Base-by-base conservation (phyloP, 2,888 invertebrate species). In the Desoria tigrina region DNA sequence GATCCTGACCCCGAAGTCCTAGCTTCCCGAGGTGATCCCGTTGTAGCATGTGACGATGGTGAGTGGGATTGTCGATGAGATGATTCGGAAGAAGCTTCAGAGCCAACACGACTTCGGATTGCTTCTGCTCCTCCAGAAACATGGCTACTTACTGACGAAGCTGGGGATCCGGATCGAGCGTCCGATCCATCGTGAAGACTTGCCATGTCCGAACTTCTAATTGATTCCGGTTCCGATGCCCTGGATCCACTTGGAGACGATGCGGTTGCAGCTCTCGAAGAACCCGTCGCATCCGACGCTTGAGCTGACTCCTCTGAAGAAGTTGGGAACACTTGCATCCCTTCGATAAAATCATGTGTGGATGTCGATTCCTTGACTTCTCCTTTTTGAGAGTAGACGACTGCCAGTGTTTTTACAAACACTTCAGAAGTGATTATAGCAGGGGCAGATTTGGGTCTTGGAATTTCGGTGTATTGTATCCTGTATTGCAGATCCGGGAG, bases 351-450 rank as follows among this genome's bases (percentile, higher is more conserved):
- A 9, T 23, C 45, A 24, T 53, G 66, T 27, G 61, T 32, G 2
- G 24, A 27, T 28, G 23, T 7, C 7, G 59, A 60, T 37, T 71
- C 68, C 42, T 65, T 63, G 18, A 68, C 57, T 55, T 71, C 64
- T 27, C 68, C 65, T 58, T 66, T 64, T 58, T 64, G 71, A 16
- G 71, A 58, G 49, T 74, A 75, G 2, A 75, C 71, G 45, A 75
- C 65, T 42, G 74, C 74, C 37, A 74, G 42, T 1, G 72, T 75
- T 61, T 75, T 75, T 6, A 75, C 75, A 61, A 75, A 75, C 2
- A 75, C 75, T 69, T 75, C 75, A 1, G 75, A 75, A 6, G 75
- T 75, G 42, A 74, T 75, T 23, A 75, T 72, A 14, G 74, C 75
- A 9, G 75, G 75, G n/a, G 75, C 75, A 6, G 75, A 75, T 24